Base-by-base conservation (phyloP, 2,888 invertebrate genomes). In the Andrena haemorrhoa region DNA sequence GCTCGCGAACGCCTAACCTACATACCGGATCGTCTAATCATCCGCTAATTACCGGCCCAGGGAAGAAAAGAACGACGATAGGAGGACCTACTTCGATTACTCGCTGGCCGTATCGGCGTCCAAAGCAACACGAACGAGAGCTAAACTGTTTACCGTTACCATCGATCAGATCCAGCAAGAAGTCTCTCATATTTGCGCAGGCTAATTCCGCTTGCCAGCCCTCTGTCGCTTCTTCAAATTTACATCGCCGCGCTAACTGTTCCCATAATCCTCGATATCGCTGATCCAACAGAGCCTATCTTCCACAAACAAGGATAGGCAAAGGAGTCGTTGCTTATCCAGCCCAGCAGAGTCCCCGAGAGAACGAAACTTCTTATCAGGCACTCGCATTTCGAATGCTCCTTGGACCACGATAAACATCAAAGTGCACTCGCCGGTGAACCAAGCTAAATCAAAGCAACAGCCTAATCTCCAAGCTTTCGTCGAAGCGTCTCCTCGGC, bases 21-120 rank as follows among this genome's bases (percentile, higher is more conserved):
- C 82, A 86, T 86, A 83, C 80, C 72, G 69, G 63, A 26, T 70
- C 77, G 77, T 82, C 86, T 80, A 88, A 86, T 88, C 82, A 82
- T 76, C 73, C 76, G 80, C 73, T 84, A 86, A 88, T 84, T 87
- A 78, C 75, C 49, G 35, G 41, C 61, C 82, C 49, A 69, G 77
- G 47, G 41, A 58, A 68, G 61, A 60, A 81, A 83, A 58, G 76
- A 56, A 74, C 63, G 66, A 49, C 74, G 75, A 79, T 82, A 79
- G 56, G 66, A 29, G 49, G 74, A 79, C 72, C 74, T 75, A 80
- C 79, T 85, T 86, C 76, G 85, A 81, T 81, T 81, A 71, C 58
- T 72, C 81, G 64, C 63, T 66, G 16, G 70, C 61, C 33, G 26
- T 12, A 35, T 51, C 35, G 31, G 3, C 61, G 29, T 41, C n/a